phyloP scores from a whole-genome alignment of 1,140 invertebrate genomes.

The Pinna nobilis region DNA sequence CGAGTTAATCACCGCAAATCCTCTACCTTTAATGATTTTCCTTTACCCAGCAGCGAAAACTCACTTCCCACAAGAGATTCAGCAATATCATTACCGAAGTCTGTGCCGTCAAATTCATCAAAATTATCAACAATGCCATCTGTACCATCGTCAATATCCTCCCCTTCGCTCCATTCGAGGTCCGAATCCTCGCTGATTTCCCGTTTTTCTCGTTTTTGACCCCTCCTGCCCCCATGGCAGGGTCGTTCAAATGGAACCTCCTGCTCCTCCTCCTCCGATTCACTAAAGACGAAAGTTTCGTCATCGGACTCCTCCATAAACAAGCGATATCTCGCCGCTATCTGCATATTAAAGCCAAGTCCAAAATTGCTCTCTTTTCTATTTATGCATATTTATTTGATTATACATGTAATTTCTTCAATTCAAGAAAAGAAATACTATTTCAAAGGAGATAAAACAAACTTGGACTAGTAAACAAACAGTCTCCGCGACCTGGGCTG shows the following conservation, averaged over 20 bases:
- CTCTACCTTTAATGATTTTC: conserved; percentile 29
- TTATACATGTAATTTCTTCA: no score
- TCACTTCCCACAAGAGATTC: conserved; percentile 12
- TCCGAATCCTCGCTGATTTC: not conserved
- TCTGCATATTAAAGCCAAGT: not conserved
- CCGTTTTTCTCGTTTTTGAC: conserved; percentile 1
- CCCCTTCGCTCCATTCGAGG: conserved; percentile 13
- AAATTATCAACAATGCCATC: conserved; percentile 2
- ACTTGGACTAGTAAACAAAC: no score
- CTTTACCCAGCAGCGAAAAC: conserved; percentile 19
- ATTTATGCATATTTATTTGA: no score
- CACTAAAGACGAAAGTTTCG: conserved; percentile 7
- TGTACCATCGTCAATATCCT: conserved; percentile 17
- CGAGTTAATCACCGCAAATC: no score
- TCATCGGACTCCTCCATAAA: conserved; percentile 13
- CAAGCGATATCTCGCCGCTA: conserved; percentile 15
- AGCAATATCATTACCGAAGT: conserved; percentile 4
- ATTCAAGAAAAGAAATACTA: not conserved
- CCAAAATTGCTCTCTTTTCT: not conserved
- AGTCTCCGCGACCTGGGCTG: no score
- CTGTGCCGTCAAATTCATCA: conserved; percentile 7
- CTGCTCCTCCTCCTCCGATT: conserved; percentile 2
- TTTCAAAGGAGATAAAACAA: no score
- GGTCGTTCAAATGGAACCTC: conserved; percentile 2
- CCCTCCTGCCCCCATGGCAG: not conserved